Conservation (phyloP, 2,888 invertebrate genomes). For the Hydrotaea cyrtoneurina region DNA sequence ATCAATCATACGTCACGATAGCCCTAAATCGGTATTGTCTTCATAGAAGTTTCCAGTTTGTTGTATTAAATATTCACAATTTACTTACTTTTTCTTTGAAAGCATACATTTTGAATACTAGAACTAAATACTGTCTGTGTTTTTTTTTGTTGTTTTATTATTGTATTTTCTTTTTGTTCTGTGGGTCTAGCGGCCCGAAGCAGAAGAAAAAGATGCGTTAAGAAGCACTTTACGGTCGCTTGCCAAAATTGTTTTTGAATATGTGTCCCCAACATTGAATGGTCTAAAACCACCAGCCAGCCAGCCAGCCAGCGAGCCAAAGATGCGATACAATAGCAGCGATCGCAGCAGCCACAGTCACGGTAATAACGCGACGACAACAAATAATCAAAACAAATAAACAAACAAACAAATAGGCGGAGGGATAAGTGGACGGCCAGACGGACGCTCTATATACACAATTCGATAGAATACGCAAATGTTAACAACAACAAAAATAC, state of each 20-base stretch:
- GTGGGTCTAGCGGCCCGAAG: background rate
- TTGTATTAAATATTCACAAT: background rate
- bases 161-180: background rate
- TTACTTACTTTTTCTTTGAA: conserved; percentile 41
- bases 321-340: conserved; percentile 21
- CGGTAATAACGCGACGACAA: background rate
- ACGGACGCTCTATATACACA: background rate
- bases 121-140: no score
- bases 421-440: background rate
- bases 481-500: conserved; percentile 53
- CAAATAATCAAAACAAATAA: conserved; percentile 36
- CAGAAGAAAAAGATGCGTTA: conserved; percentile 49
- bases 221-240: conserved; percentile 51
- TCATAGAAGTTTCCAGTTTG: background rate
- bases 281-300: conserved; percentile 36
- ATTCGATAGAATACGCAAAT: conserved; percentile 47
- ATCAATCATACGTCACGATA: conserved; percentile 52
- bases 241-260: conserved; percentile 57
- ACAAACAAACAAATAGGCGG: conserved; percentile 15
- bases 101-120: background rate
- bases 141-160: no score
- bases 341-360: background rate
- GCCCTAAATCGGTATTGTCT: background rate
- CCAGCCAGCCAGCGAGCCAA: conserved; percentile 27
- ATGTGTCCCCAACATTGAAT: conserved; percentile 57